Percentiles rank a stretch among this genome's conserved stretches.
These are phyloP conservation scores for Pyrochroa serraticornis DNA, from an alignment of 2,888 invertebrate genomes.

Conservation along the genomic window DNA sequence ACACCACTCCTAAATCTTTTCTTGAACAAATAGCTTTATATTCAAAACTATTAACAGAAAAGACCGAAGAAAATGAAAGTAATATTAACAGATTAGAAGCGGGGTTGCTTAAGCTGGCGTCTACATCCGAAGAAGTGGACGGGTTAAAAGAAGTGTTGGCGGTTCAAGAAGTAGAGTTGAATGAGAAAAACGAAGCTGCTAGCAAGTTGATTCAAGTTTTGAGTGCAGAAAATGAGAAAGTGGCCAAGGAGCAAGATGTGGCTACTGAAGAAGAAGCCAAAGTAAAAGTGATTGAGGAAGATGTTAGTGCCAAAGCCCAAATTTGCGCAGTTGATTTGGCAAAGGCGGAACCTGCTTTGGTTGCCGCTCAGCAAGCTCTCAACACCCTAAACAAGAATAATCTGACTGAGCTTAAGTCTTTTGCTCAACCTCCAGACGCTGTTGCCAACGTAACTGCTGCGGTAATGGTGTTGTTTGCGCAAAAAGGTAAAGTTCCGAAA, in stretches of 20 bases:
- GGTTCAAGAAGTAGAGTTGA: constrained; percentile 69
- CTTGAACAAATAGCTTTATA: constrained; percentile 89
- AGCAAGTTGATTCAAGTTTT: constrained; percentile 87
- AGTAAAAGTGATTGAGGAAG: constrained; percentile 87
- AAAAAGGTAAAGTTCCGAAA: constrained; percentile 85
- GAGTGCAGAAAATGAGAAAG: constrained; percentile 88
- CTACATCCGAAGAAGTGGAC: constrained; percentile 85
- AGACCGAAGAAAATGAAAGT: constrained; percentile 71
- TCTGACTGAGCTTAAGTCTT: constrained; percentile 91
- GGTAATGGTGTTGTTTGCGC: constrained; percentile 84
- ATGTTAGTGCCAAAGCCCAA: constrained; percentile 82
- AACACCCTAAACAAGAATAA: constrained; percentile 93
- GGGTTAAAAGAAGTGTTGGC: constrained; percentile 78
- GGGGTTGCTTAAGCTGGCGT: constrained; percentile 85
- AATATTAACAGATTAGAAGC: constrained; percentile 83
- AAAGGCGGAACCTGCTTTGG: constrained; percentile 88
- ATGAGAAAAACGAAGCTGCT: constrained; percentile 88
- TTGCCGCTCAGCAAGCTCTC: constrained; percentile 88
- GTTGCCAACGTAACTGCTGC: constrained; percentile 88
- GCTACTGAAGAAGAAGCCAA: constrained; percentile 87
- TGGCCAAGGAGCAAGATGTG: constrained; percentile 82
- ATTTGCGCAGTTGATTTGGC: constrained; percentile 88
- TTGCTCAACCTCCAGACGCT: constrained; percentile 88
- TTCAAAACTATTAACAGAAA: constrained; percentile 71
- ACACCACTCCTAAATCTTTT: constrained; percentile 96